Evolutionary conservation across 2,113 vertebrate genomes (phyloP).

Genomic region (Anguilla japonica): DNA sequence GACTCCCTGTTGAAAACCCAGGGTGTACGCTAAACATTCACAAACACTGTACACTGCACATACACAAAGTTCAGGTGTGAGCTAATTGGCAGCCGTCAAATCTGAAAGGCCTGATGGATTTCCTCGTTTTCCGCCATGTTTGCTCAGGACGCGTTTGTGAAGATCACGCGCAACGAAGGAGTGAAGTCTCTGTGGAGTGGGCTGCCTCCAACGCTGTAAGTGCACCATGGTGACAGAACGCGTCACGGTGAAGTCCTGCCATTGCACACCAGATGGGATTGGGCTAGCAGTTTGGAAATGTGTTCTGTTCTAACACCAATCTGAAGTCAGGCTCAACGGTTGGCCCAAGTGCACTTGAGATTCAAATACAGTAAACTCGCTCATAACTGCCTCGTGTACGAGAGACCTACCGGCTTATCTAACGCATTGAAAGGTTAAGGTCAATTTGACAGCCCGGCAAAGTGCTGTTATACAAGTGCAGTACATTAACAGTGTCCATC

Average conservation of each 20-base stretch:
- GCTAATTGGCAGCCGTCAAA: neutral
- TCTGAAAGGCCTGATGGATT: neutral
- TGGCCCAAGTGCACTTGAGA: neutral
- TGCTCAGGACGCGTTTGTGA: conserved; percentile 89
- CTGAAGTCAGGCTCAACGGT: neutral
- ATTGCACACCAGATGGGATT: neutral
- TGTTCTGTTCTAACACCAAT: neutral
- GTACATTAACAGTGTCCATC: too few species aligned
- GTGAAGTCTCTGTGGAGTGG: conserved; percentile 90
- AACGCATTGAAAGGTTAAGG: too few species aligned
- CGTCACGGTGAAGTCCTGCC: neutral
- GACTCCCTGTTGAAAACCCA: too few species aligned
- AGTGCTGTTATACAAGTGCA: too few species aligned
- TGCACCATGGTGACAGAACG: conserved; percentile 22
- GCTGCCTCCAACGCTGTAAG: conserved; percentile 94
- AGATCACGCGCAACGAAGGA: conserved; percentile 89
- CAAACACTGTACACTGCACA: neutral
- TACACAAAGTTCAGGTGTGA: neutral
- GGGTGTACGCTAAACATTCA: too few species aligned
- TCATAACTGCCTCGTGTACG: too few species aligned
- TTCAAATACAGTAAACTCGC: neutral
- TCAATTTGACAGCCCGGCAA: too few species aligned
- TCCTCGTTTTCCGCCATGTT: neutral
- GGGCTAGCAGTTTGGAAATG: neutral
- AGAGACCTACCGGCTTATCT: too few species aligned